Evolutionary conservation across 1,140 invertebrate species (phyloP), one percentile per base, ranked within the genome.

Genomic region (Asobara japonica): DNA sequence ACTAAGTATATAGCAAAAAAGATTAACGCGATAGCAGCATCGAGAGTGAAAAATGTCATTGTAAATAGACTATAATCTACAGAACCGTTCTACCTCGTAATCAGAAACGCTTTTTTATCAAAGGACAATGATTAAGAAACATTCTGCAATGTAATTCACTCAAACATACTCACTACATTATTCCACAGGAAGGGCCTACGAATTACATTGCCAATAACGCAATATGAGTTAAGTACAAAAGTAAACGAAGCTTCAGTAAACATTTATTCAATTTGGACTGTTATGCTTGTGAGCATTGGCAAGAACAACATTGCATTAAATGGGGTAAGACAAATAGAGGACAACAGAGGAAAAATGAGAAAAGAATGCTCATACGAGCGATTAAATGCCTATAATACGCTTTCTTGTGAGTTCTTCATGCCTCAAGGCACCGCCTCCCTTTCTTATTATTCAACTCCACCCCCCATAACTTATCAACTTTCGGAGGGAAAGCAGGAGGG

Each of bases 401-500:
- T 56, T 56, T 56, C 51, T 25, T 56, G 10, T 56, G 22, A 56
- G 51, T 56, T 56, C 18, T 56, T 56, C 51, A 56, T 56, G 51
- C 18, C 18, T 22, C 4, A 25, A 4, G 6, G 5, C 20, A n/a
- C n/a, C n/a, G 11, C 25, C 51, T 11, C 51, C 51, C 51, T 25
- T 25, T 56, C 22, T 22, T 27, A 56, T 56, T 56, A 56, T 56
- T 56, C 22, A 18, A 25, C 22, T 56, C 25, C 20, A 13, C 18
- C 7, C 51, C 51, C 51, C 25, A 56, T 56, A 56, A 56, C 20
- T 56, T 56, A 56, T 56, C 51, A 56, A 56, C 51, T 56, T 25
- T 56, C 13, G n/a, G 18, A 22, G 10, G 25, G 25, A 11, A 1
- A 56, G 11, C 16, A 25, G 22, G 11, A 56, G 51, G 20, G 20